phyloP scores from a whole-genome alignment of 2,888 invertebrate genomes.

The Synanthedon myopaeformis region DNA sequence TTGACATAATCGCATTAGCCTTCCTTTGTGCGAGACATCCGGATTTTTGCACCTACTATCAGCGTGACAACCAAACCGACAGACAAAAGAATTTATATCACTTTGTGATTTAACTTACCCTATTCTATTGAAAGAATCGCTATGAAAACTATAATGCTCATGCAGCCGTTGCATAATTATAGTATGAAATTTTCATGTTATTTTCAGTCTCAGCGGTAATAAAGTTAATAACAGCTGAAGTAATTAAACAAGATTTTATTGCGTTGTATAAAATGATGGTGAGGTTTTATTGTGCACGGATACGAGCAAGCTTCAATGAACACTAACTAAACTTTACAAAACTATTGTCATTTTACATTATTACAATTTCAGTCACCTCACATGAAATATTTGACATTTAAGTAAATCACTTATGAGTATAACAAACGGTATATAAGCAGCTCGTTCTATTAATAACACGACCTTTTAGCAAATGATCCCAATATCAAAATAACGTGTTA shows the following conservation, averaged over 20 bases:
- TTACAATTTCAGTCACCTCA: too few relatives aligned
- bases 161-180: neutral
- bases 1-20: neutral
- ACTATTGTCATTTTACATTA: too few relatives aligned
- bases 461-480: too few relatives aligned
- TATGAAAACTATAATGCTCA: too few relatives aligned
- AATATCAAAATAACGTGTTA: too few relatives aligned
- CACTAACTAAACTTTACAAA: too few relatives aligned
- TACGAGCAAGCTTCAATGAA: too few relatives aligned
- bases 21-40: neutral
- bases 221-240: neutral
- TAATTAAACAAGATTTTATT: neutral
- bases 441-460: too few relatives aligned
- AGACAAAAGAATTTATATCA: neutral
- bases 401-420: too few relatives aligned
- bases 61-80: neutral
- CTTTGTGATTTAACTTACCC: neutral
- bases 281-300: neutral
- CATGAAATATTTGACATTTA: too few relatives aligned
- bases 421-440: too few relatives aligned
- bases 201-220: neutral
- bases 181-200: neutral
- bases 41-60: neutral
- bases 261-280: neutral
- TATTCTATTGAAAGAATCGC: neutral